Base-by-base conservation (phyloP, 2,797 vertebrate genomes). In the Enteromius radiatus region DNA sequence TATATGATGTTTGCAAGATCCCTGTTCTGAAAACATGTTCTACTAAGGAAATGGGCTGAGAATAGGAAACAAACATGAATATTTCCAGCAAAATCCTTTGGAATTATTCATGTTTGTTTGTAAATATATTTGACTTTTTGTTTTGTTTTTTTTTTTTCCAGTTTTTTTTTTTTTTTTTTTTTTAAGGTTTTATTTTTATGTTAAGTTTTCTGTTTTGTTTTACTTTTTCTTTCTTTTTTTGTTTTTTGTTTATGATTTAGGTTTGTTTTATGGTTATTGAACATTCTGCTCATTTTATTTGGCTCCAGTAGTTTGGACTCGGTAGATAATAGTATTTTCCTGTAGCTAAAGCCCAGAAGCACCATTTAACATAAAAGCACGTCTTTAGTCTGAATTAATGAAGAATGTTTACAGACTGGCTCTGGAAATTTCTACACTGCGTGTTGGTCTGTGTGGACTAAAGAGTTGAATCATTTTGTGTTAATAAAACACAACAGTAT, bases 21-120 rank as follows among this genome's bases (percentile, higher is more conserved):
- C 92, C 92, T 89, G 75, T 91, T 92, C 84, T 83, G 84, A 89
- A 87, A 86, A 92, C 56, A 86, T 84, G 6, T 89, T 91, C 91
- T 91, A 88, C 93, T 95, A 93, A 94, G 94, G 92, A 92, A 94
- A 89, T 84, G 77, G 89, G 75, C 87, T 80, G 84, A 89, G 64
- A 87, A 83, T 92, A 88, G 80, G 81, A 84, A 86, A 82, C 63
- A 47, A 52, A 74, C 79, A 65, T 64, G 63, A 59, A 65, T 77
- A 80, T 80, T 87, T 82, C 43, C 12, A 65, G 76, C 19, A 75
- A 63, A 67, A 15, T 26, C 36, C 36, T 4, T 52, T 88, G 74
- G 67, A 89, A 41, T 86, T 88, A 85, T 86, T 61, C 49, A 14
- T 88, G 73, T 89, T 87, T 84, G 28, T 81, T 87, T 89, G 85